Percentiles rank a stretch among this genome's conserved stretches.
Conservation (phyloP, 2,113 vertebrate species). For the Mastomys coucha region DNA sequence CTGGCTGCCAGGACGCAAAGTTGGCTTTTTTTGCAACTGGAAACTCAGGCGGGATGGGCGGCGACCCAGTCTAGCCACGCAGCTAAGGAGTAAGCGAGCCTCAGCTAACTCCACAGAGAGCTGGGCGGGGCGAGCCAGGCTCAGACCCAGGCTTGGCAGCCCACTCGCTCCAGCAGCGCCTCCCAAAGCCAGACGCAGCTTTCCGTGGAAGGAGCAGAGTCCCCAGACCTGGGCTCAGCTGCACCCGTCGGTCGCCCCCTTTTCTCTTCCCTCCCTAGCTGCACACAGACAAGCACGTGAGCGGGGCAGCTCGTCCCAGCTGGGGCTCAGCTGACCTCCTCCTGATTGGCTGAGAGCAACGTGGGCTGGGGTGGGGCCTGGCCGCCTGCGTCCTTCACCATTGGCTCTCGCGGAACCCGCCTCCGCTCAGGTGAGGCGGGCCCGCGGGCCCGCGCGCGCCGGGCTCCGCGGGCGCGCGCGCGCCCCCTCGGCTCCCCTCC, state of each 20-base stretch:
- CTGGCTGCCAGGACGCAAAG: constrained; percentile 10
- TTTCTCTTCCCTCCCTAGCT: constrained; percentile 31
- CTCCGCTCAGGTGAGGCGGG: constrained; percentile 83
- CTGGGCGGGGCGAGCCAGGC: neutral
- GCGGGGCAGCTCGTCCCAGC: constrained; percentile 66
- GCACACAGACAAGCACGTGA: constrained; percentile 78
- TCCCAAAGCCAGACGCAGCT: constrained; percentile 56
- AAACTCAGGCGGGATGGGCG: neutral
- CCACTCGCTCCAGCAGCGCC: constrained; percentile 64
- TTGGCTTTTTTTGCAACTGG: neutral
- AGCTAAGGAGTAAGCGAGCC: neutral
- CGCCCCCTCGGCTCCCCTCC: neutral
- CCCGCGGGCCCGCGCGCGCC: constrained; percentile 55
- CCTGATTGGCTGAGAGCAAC: constrained; percentile 68
- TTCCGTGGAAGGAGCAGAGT: neutral
- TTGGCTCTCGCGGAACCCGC: constrained; percentile 72
- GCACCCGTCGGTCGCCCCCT: neutral
- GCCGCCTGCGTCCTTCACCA: constrained; percentile 53
- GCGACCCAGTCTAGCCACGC: neutral
- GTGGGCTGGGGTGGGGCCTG: constrained; percentile 75
- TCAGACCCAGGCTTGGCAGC: neutral
- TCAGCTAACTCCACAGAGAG: neutral
- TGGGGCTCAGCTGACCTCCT: constrained; percentile 72
- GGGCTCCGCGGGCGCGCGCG: neutral
- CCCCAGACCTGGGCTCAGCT: neutral